A percentile compares a stretch with the other conserved stretches of the same genome.
Conservation (phyloP, 2,888 invertebrate genomes). For the Microchrysa polita region DNA sequence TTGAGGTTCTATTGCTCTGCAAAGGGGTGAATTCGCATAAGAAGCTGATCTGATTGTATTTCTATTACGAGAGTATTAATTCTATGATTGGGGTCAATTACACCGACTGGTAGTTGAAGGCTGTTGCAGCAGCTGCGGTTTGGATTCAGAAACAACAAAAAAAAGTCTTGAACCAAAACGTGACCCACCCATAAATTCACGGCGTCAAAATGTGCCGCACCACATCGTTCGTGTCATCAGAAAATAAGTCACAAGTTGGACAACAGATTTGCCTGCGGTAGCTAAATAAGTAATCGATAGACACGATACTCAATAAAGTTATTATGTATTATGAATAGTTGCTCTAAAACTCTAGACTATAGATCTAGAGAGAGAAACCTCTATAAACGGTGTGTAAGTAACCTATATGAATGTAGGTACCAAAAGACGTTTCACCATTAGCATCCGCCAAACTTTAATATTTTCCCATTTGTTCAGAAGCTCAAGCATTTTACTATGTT, state of each 20-base stretch:
- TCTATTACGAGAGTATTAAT: no score
- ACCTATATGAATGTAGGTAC: no score
- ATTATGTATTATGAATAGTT: constrained; percentile 12
- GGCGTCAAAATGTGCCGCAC: neutral
- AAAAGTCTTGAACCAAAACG: neutral
- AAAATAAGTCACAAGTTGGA: neutral
- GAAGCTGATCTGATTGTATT: no score
- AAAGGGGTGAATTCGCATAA: no score
- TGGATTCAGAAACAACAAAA: neutral
- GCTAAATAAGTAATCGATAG: neutral
- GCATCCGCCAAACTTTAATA: neutral
- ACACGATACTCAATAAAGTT: neutral
- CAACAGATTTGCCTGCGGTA: neutral
- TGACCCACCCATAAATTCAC: neutral
- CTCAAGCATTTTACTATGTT: neutral
- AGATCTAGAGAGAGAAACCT: no score
- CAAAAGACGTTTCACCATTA: neutral
- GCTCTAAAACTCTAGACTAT: neutral
- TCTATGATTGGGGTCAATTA: no score
- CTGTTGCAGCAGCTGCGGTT: neutral
- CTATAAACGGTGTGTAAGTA: neutral
- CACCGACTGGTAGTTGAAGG: neutral
- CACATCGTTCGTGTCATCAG: neutral
- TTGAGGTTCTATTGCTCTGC: neutral
- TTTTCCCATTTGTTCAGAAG: constrained; percentile 1